Base-by-base conservation (phyloP, 1,140 invertebrate species). In the Drosophila serrata region DNA sequence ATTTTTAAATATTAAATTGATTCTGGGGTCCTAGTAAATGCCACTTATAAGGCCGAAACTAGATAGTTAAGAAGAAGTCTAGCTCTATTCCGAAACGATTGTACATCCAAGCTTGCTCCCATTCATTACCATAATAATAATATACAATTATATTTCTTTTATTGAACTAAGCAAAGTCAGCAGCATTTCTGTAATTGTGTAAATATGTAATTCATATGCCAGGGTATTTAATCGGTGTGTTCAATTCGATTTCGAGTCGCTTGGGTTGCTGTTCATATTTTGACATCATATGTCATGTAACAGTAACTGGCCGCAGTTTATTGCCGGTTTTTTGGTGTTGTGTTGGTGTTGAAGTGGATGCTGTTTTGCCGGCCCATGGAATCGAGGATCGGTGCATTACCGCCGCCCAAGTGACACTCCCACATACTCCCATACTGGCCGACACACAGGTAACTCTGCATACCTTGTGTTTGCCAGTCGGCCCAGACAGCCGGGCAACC, bases 211-310 rank as follows among this genome's bases (percentile, higher is more conserved):
- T 45, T 40, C 39, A 8, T 9, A 31, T 53, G 29, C 46, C 57
- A 75, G 81, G 57, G 70, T 76, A 79, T 79, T 49, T 17, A 62
- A 67, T 48, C 15, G 67, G 35, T 39, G 42, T 43, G 58, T 69
- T 48, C 11, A 39, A 58, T 35, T 48, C 24, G 24, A 49, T 22
- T 49, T 49, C 31, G 65, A 51, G 57, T 62, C 74, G 69, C 58
- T 85, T 43, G 64, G 64, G 45, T 62, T 75, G 45, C 65, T 81
- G 57, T 68, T 62, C 65, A 74, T 72, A 81, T 82, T 78, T 81
- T 81, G 82, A 84, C 81, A 84, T 75, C 82, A 68, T 72, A 64
- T 82, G 79, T 75, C 75, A 76, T 88, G 82, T 86, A 85, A 87
- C 70, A 70, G 74, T 86, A 85, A 78, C 68, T 86, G 79, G 68